Conservation (phyloP, 2,113 vertebrate genomes). For the Strigops habroptila region DNA sequence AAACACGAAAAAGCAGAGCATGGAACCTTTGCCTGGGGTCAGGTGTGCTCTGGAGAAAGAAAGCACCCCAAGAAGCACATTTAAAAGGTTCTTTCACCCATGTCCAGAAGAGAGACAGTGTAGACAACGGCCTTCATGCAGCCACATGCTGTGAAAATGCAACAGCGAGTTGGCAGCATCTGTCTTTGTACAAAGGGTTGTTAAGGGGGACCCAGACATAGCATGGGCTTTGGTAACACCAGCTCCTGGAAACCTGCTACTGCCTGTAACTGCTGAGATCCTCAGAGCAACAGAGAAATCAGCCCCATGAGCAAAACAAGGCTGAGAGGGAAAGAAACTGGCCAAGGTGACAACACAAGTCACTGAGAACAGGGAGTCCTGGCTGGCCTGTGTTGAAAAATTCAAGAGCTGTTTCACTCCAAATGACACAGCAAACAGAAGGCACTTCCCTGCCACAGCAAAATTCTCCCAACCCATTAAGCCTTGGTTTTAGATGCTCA, state of each 20-base stretch:
- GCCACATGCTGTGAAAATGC: rapidly evolving
- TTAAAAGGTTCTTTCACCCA: neutral
- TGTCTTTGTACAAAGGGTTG: rapidly evolving
- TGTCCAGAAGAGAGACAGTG: neutral
- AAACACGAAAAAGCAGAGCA: neutral
- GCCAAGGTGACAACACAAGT: rapidly evolving
- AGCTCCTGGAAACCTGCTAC: neutral
- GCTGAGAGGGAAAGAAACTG: neutral
- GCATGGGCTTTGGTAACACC: neutral
- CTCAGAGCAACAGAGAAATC: neutral
- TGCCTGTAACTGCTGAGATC: neutral
- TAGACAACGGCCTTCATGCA: rapidly evolving
- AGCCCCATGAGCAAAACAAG: rapidly evolving
- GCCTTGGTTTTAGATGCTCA: neutral
- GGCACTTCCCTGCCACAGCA: neutral
- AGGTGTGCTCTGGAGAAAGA: neutral
- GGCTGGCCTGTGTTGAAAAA: rapidly evolving
- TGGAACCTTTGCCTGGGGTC: neutral
- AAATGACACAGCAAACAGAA: neutral
- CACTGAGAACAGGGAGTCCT: neutral
- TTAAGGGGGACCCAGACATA: neutral
- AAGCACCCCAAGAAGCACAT: neutral
- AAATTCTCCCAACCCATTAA: neutral
- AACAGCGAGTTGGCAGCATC: rapidly evolving
- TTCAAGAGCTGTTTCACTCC: neutral